Evolutionary conservation across 2,888 invertebrate genomes (phyloP), one percentile per base, ranked within the genome.

Genomic region (Sarcophaga subvicina): DNA sequence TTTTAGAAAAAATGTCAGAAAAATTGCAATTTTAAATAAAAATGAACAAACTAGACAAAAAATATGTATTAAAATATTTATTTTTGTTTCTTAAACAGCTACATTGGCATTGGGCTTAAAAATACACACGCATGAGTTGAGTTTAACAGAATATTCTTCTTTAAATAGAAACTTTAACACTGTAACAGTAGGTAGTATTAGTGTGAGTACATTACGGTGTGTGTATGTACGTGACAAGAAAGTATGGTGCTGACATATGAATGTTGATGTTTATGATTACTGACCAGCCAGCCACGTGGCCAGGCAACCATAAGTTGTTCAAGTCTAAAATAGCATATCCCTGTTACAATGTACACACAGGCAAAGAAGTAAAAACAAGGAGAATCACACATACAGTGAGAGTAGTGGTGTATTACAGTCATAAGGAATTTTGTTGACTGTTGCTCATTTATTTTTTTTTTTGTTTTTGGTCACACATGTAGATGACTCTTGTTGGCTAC

Each of bases 181-280:
- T 27, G 8, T 69, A 63, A 4, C 75, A 59, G 67, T 22, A 37
- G n/a, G 59, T 20, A 17, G n/a, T 37, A 5, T 54, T 17, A 5
- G n/a, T 67, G 11, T 73, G 45, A 37, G 20, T 63, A 37, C 37
- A 66, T 22, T 37, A 25, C 20, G 8, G 64, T 76, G 27, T 49
- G 63, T 63, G 60, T 27, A 54, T 17, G 70, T 12, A 59, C 3
- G 60, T 76, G 27, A 10, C 17, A 54, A 14, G 54, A 14, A 54
- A 54, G 54, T 54, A 77, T 86, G 83, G 84, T 86, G 88, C 82
- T 86, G 88, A 88, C 88, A 86, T 73, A 86, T 86, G 86, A 88
- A 86, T 88, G 83, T 86, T 88, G 86, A 88, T 88, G 86, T 88
- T 80, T 83, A 84, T 88, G 88, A 84, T 82, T 63, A 85, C 82